Conservation (phyloP, 1,140 invertebrate genomes). For the Trissolcus basalis region DNA sequence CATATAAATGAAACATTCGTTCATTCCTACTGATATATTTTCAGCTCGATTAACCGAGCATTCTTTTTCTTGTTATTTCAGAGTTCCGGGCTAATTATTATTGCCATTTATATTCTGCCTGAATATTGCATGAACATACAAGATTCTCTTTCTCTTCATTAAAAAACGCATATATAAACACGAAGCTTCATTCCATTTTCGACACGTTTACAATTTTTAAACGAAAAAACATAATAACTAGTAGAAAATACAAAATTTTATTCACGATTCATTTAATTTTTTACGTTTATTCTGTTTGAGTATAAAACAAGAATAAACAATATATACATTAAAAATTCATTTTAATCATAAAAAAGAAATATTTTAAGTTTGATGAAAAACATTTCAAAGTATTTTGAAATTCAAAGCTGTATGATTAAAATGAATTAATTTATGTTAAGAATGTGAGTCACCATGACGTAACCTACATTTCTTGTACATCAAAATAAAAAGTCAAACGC, state of each 20-base stretch:
- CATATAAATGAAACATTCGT: constrained; percentile 30
- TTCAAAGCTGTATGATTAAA: neutral
- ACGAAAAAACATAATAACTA: too few species aligned
- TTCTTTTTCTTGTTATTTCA: constrained; percentile 37
- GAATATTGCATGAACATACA: constrained; percentile 7
- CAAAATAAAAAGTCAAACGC: constrained; percentile 38
- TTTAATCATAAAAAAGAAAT: too few species aligned
- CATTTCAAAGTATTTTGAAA: neutral
- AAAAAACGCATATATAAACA: too few species aligned
- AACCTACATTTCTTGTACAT: constrained; percentile 36
- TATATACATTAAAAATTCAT: too few species aligned
- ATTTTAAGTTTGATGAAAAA: too few species aligned
- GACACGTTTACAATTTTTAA: too few species aligned
- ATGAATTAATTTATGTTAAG: constrained; percentile 39
- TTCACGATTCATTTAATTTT: too few species aligned
- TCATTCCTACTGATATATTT: constrained; percentile 15
- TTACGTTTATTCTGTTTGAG: too few species aligned
- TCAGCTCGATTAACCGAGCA: constrained; percentile 11
- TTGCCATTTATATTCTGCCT: constrained; percentile 7
- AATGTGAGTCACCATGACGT: constrained; percentile 6
- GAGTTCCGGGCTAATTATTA: constrained; percentile 17
- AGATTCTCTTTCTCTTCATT: too few species aligned
- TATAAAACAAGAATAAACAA: too few species aligned
- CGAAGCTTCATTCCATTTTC: too few species aligned
- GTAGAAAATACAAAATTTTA: too few species aligned